Percentiles rank a stretch among this genome's conserved stretches.
Evolutionary conservation across 2,888 invertebrate species (phyloP).

Genomic region (Argyresthia goedartella): DNA sequence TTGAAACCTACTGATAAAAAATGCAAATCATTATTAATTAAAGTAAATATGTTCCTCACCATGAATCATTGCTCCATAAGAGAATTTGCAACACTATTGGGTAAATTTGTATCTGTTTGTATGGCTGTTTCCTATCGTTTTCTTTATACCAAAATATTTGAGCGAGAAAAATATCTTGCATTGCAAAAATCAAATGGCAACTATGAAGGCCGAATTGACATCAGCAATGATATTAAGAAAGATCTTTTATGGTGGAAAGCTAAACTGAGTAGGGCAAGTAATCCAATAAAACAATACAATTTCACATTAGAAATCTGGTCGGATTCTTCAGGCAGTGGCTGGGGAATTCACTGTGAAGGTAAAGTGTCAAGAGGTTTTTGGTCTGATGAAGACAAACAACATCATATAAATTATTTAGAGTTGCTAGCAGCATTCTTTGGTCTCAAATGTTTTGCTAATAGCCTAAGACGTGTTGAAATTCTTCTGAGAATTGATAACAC

Average conservation of each 20-base stretch:
- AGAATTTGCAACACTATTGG: neutral
- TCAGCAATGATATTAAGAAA: neutral
- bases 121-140: neutral
- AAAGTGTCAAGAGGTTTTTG: neutral
- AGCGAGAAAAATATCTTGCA: constrained; percentile 1
- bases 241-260: constrained; percentile 2
- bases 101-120: neutral
- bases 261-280: neutral
- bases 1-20: neutral
- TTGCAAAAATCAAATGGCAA: neutral
- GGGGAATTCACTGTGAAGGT: neutral
- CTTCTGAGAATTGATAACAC: constrained; percentile 4
- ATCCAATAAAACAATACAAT: neutral
- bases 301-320: constrained; percentile 1
- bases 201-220: neutral
- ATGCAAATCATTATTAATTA: neutral
- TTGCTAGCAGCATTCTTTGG: constrained; percentile 5
- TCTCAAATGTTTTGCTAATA: constrained; percentile 3
- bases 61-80: neutral
- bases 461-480: neutral
- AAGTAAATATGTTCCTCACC: neutral
- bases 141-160: constrained; percentile 2
- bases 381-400: neutral
- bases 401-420: constrained; percentile 4
- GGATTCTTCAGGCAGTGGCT: neutral